A percentile compares a stretch with the other conserved stretches of the same genome.
Evolutionary conservation across 2,797 vertebrate genomes (phyloP).

Genomic region (Rhinophrynus dorsalis): DNA sequence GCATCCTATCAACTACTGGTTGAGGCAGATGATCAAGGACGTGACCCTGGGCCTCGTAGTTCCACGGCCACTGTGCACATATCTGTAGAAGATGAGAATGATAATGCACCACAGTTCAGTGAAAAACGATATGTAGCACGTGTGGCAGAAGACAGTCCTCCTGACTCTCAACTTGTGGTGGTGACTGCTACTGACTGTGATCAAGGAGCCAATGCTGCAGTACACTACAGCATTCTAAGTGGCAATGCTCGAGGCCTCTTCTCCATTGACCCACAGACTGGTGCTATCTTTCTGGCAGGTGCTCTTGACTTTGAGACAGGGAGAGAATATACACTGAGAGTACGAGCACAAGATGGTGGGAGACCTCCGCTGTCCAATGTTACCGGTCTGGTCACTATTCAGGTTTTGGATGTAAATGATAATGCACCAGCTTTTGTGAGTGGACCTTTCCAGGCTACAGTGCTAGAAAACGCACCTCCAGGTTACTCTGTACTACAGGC

Average conservation of each 20-base stretch:
- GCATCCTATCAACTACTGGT: slow-evolving; percentile 84
- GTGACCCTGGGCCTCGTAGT: slow-evolving; percentile 84
- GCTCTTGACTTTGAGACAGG: slow-evolving; percentile 89
- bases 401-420: slow-evolving; percentile 91
- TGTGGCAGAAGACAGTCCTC: slow-evolving; percentile 83
- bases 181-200: slow-evolving; percentile 87
- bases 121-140: slow-evolving; percentile 88
- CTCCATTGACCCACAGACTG: slow-evolving; percentile 91
- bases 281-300: slow-evolving; percentile 86
- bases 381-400: slow-evolving; percentile 87
- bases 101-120: slow-evolving; percentile 91
- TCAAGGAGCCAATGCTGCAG: slow-evolving; percentile 84
- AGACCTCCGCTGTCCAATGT: slow-evolving; percentile 92
- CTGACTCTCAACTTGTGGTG: slow-evolving; percentile 80
- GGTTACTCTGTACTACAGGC: slow-evolving; percentile 92
- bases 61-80: slow-evolving; percentile 85
- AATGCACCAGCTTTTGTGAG: slow-evolving; percentile 95
- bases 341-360: slow-evolving; percentile 90
- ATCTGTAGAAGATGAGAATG: slow-evolving; percentile 91
- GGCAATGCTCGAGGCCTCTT: slow-evolving; percentile 94
- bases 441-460: slow-evolving; percentile 91
- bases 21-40: slow-evolving; percentile 89
- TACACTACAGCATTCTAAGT: slow-evolving; percentile 96
- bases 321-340: slow-evolving; percentile 88
- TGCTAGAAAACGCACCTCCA: slow-evolving; percentile 88